Conservation (phyloP, 1,140 invertebrate species). For the Drosophila erecta region DNA sequence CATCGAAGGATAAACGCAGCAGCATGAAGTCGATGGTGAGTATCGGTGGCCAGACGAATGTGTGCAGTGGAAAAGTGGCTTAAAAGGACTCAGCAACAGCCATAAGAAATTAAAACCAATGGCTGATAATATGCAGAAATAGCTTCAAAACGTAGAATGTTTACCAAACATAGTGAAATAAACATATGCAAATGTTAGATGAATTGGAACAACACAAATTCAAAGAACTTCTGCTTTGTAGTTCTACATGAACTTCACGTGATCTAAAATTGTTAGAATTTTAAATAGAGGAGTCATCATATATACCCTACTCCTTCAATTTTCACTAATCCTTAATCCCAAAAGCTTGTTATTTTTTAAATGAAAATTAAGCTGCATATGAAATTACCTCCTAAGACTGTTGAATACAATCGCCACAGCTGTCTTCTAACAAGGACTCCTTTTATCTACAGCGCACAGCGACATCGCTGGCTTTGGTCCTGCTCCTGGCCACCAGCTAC, state of each 20-base stretch:
- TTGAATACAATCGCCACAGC: no score
- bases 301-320: no score
- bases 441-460: slow-evolving; percentile 80
- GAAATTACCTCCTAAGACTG: no score
- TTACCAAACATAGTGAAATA: not conserved
- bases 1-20: slow-evolving; percentile 62
- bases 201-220: not conserved
- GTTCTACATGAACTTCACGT: no score
- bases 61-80: slow-evolving; percentile 41
- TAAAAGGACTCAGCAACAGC: slow-evolving; percentile 21
- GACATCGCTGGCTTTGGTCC: slow-evolving; percentile 85
- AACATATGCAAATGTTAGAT: not conserved
- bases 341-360: no score
- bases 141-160: no score
- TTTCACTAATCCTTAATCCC: no score
- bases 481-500: slow-evolving; percentile 84
- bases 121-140: no score
- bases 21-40: slow-evolving; percentile 79
- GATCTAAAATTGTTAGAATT: no score
- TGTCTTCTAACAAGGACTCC: not conserved
- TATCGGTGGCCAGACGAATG: slow-evolving; percentile 31
- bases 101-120: not conserved
- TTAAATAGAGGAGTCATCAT: no score
- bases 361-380: no score
- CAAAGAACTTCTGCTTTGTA: not conserved